These are phyloP conservation scores for Chamaetylas fuelleborni DNA, from an alignment of 2,113 vertebrate genomes.

Conservation along the genomic window DNA sequence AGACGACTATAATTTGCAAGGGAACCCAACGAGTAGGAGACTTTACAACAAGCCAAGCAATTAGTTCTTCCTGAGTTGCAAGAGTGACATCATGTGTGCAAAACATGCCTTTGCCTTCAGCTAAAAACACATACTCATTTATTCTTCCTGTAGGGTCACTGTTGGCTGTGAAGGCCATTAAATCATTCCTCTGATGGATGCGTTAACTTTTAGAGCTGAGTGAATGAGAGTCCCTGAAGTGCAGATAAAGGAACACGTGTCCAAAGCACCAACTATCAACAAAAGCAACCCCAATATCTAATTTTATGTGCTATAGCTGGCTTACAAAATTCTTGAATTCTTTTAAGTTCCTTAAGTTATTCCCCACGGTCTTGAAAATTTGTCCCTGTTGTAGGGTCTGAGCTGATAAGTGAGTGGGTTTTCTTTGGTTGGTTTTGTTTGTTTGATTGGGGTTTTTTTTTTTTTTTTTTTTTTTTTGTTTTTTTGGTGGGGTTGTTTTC, in stretches of 20 bases:
- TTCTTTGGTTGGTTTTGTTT: not conserved
- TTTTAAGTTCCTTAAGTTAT: not conserved
- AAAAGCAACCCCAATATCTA: not conserved
- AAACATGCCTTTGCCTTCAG: conserved; percentile 64
- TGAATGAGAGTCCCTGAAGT: not conserved
- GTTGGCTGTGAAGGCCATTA: not conserved
- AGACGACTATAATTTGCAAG: conserved; percentile 54
- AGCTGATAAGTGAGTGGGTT: not conserved
- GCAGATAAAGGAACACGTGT: not conserved
- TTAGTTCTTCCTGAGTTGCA: conserved; percentile 66
- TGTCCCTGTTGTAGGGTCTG: not conserved
- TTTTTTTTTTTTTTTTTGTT: not conserved
- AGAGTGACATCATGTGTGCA: conserved; percentile 71
- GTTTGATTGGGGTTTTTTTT: not conserved
- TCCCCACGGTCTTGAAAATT: not conserved
- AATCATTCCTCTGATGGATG: not conserved
- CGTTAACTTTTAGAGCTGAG: not conserved
- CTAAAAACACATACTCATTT: conserved; percentile 24
- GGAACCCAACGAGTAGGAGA: conserved; percentile 34
- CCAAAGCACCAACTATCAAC: not conserved
- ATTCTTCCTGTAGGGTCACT: conserved; percentile 30
- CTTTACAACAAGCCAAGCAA: conserved; percentile 50
- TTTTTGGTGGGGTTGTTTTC: too few species aligned
- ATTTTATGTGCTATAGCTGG: not conserved
- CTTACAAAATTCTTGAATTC: not conserved